Conservation (phyloP, 2,888 invertebrate genomes). For the Agrotis segetum region DNA sequence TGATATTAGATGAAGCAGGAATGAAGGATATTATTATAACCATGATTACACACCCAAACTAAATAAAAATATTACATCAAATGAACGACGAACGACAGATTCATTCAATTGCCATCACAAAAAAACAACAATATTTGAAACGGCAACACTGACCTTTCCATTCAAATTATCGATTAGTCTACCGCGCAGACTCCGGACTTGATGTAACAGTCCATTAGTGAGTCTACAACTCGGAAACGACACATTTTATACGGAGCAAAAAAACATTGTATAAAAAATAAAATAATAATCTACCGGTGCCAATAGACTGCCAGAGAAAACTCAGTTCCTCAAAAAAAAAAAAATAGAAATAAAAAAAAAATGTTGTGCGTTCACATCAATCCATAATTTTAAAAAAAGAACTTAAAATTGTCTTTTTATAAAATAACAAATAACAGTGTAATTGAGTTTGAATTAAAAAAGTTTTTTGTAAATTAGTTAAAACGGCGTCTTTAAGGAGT, state of each 20-base stretch:
- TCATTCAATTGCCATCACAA: constrained; percentile 5
- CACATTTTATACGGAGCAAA: constrained; percentile 49
- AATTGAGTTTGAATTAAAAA: constrained; percentile 61
- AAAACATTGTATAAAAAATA: constrained; percentile 6
- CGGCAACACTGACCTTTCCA: constrained; percentile 25
- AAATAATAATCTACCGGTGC: constrained; percentile 22
- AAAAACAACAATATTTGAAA: not conserved
- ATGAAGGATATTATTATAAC: not conserved
- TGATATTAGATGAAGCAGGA: not conserved
- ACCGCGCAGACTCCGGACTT: constrained; percentile 57
- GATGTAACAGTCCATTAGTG: constrained; percentile 23
- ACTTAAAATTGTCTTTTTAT: constrained; percentile 14
- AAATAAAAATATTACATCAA: not conserved
- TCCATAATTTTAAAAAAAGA: constrained; percentile 54
- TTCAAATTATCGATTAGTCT: constrained; percentile 56
- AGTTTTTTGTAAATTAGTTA: constrained; percentile 71
- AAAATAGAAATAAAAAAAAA: constrained; percentile 15
- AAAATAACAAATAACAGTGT: constrained; percentile 27
- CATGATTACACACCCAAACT: not conserved
- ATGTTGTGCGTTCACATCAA: constrained; percentile 42
- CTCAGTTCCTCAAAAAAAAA: constrained; percentile 11
- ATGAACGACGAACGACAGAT: constrained; percentile 6
- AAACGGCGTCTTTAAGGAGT: constrained; percentile 79
- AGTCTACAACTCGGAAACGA: constrained; percentile 15
- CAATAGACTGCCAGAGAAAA: constrained; percentile 12